Conservation (phyloP, 2,888 invertebrate species). For the Perizoma affinitatum region DNA sequence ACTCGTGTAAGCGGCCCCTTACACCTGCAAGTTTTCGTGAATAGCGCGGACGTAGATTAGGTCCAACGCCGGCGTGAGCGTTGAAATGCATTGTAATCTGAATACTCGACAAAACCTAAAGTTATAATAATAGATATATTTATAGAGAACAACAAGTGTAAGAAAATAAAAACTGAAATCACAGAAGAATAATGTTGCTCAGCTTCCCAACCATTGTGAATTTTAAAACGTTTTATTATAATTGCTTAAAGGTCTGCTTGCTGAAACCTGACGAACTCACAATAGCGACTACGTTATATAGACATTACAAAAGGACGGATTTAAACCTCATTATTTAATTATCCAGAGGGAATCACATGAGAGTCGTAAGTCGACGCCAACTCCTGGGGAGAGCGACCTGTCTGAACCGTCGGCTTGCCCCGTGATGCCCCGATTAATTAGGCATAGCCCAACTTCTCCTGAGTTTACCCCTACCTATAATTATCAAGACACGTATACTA, state of each 20-base stretch:
- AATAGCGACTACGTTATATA: constrained; percentile 15
- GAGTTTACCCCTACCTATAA: constrained; percentile 17
- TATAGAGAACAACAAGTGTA: background rate
- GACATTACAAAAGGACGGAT: constrained; percentile 53
- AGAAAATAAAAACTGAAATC: background rate
- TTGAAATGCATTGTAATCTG: constrained; percentile 33
- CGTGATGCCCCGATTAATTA: constrained; percentile 67
- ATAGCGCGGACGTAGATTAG: constrained; percentile 57
- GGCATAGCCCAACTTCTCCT: constrained; percentile 50
- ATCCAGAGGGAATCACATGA: constrained; percentile 65
- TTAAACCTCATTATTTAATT: constrained; percentile 75
- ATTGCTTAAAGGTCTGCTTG: background rate
- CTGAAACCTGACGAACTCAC: constrained; percentile 6
- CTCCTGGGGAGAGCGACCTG: constrained; percentile 57
- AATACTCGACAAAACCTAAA: constrained; percentile 17
- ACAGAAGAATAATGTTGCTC: background rate
- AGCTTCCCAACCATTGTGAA: too few species aligned
- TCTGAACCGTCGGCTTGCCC: constrained; percentile 62
- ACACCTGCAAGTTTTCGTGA: constrained; percentile 61
- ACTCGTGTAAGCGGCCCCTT: constrained; percentile 36
- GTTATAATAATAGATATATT: constrained; percentile 6
- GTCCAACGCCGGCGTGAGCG: constrained; percentile 35
- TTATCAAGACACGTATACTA: constrained; percentile 5
- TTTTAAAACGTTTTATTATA: too few species aligned
- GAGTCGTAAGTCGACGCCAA: constrained; percentile 59